Conservation (phyloP, 30 jellyfish, hydroid and myxozoan species). For the Turritopsis dohrnii region DNA sequence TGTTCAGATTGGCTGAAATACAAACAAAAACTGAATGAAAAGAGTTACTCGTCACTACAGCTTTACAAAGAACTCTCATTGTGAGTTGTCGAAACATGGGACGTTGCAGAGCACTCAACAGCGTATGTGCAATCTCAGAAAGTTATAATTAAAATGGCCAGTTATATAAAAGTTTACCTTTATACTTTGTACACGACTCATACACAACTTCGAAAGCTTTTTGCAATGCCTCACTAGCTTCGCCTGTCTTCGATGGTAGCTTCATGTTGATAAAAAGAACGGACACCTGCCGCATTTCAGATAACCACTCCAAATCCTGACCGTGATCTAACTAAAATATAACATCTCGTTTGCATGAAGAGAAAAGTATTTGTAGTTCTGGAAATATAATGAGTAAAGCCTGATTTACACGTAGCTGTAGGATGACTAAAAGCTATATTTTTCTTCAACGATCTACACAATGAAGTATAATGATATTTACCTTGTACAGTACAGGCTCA, state of each 20-base stretch:
- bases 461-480: background rate
- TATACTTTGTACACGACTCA: conserved; percentile 44
- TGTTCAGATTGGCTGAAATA: conserved; percentile 57
- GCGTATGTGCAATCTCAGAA: too few species aligned
- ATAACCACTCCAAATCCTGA: conserved; percentile 82
- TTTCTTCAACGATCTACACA: too few species aligned
- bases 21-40: background rate
- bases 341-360: background rate
- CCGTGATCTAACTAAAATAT: conserved; percentile 76
- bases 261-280: conserved; percentile 81
- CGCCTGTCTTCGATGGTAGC: conserved; percentile 47
- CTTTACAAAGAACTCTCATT: too few species aligned
- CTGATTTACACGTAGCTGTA: background rate
- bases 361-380: background rate
- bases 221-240: conserved; percentile 70
- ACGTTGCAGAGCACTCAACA: too few species aligned
- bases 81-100: too few species aligned
- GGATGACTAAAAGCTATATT: too few species aligned
- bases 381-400: background rate
- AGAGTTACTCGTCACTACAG: too few species aligned
- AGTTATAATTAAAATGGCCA: too few species aligned
- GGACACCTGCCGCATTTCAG: conserved; percentile 94
- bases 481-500: conserved; percentile 80
- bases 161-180: conserved; percentile 37
- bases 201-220: conserved; percentile 81